Conservation (phyloP, 1,140 invertebrate species). For the Aradophagus sp. region DNA sequence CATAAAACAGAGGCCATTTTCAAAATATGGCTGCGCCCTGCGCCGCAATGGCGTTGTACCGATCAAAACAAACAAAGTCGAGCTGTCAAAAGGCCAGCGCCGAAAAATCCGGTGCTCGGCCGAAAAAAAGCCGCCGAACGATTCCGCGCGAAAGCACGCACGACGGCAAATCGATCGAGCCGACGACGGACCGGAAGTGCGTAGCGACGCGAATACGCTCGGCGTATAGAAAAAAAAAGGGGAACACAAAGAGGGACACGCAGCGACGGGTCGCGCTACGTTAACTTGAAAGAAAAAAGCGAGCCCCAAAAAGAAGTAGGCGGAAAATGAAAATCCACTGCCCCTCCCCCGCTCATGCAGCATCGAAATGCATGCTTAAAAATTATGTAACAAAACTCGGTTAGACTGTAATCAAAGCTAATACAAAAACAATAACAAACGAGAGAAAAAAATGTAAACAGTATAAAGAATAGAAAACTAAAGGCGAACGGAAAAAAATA, state of each 20-base stretch:
- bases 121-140: conserved; percentile 5
- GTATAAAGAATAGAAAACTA: too few relatives aligned
- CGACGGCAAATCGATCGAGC: conserved; percentile 60
- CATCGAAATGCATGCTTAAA: too few relatives aligned
- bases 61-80: conserved; percentile 77
- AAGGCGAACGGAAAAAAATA: too few relatives aligned
- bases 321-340: too few relatives aligned
- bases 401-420: too few relatives aligned
- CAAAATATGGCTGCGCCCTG: conserved; percentile 83
- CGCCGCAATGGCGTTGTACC: conserved; percentile 73
- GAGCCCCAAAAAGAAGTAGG: too few relatives aligned
- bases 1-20: conserved; percentile 78
- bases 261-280: background rate
- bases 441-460: too few relatives aligned
- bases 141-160: too few relatives aligned
- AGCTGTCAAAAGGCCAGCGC: conserved; percentile 65
- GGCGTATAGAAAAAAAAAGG: conserved; percentile 15
- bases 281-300: background rate
- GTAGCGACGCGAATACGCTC: conserved; percentile 29
- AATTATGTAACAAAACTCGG: too few relatives aligned
- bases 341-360: too few relatives aligned
- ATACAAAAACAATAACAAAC: too few relatives aligned
- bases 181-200: conserved; percentile 65
- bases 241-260: conserved; percentile 28
- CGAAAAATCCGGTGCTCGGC: background rate